phyloP scores from a whole-genome alignment of 1,140 invertebrate species.

The Drosophila kohkoa region DNA sequence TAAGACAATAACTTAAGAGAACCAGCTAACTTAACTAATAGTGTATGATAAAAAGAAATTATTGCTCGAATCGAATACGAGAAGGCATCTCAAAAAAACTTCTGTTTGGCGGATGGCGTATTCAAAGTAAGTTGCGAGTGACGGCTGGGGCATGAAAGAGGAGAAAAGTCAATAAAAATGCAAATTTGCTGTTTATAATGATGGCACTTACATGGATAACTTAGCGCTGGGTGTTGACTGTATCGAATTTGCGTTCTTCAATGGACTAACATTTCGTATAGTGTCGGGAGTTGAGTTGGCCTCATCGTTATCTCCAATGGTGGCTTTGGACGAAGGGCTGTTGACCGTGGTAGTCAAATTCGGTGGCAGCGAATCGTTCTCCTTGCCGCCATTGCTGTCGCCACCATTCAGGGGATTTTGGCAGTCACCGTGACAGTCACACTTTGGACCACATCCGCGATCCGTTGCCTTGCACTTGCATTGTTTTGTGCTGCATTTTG shows the following conservation, averaged over 20 bases:
- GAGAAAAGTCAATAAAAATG: not conserved
- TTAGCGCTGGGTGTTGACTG: no score
- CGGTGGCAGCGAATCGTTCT: conserved; percentile 17
- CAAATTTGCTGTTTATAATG: not conserved
- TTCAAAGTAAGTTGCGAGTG: conserved; percentile 50
- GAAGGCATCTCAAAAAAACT: conserved; percentile 58
- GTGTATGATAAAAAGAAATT: not conserved
- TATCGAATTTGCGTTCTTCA: no score
- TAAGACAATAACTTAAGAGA: not conserved
- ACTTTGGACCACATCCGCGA: conserved; percentile 48
- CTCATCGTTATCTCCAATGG: not conserved
- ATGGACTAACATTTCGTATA: no score
- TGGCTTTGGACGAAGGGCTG: not conserved
- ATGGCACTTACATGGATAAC: conserved; percentile 25
- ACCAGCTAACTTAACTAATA: not conserved
- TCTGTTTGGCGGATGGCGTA: conserved; percentile 62
- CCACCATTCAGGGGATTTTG: conserved; percentile 40
- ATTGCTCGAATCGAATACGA: not conserved
- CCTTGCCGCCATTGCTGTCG: not conserved
- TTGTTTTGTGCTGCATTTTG: conserved; percentile 61
- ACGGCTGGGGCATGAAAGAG: conserved; percentile 38
- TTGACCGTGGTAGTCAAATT: conserved; percentile 5
- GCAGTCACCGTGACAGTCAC: conserved; percentile 46
- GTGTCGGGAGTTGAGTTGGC: no score
- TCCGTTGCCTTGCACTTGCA: conserved; percentile 53